Evolutionary conservation across 2,113 vertebrate genomes (phyloP).

Genomic region (Ceratotherium simum): DNA sequence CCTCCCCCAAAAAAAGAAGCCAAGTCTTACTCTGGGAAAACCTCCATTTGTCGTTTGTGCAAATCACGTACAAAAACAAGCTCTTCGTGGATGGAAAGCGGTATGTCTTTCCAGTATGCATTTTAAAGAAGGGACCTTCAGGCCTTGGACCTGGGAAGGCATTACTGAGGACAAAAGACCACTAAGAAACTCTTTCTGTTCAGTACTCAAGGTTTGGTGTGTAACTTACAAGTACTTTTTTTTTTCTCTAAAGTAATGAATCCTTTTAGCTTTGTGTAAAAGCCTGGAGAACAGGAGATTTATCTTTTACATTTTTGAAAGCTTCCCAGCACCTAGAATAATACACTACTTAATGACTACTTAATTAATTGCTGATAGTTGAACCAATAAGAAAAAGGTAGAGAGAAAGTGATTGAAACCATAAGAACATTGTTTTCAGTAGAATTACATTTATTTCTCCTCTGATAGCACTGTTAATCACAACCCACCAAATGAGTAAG

Average conservation of each 20-base stretch:
- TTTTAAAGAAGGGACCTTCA: constrained; percentile 3
- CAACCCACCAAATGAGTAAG: neutral
- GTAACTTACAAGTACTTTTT: neutral
- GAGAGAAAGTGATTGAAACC: neutral
- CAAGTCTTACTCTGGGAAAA: neutral
- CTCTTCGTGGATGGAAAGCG: neutral
- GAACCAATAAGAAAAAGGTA: constrained; percentile 2
- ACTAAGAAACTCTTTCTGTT: neutral
- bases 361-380: constrained; percentile 33
- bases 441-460: neutral
- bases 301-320: constrained; percentile 8
- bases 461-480: neutral
- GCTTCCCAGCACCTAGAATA: neutral
- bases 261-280: constrained; percentile 27
- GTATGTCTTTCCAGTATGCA: neutral
- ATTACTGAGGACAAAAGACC: neutral
- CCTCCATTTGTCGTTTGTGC: neutral
- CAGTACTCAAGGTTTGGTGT: neutral
- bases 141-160: neutral
- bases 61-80: neutral
- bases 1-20: too few relatives aligned
- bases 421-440: constrained; percentile 15
- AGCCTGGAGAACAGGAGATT: neutral
- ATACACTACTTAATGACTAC: neutral
- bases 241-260: neutral